These are phyloP conservation scores for Julus scandinavius DNA, from an alignment of 2,888 invertebrate species.

Conservation along the genomic window DNA sequence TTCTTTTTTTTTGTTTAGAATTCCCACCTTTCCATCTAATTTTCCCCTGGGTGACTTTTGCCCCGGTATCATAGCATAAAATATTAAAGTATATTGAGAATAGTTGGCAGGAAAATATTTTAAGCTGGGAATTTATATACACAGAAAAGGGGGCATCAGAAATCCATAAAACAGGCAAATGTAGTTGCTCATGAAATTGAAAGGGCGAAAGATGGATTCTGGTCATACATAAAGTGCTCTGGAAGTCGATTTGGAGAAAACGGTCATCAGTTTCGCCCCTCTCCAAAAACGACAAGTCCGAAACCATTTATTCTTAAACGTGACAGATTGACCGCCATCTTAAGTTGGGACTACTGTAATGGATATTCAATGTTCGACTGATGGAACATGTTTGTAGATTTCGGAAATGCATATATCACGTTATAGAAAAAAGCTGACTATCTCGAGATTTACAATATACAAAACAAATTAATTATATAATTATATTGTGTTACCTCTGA, in stretches of 20 bases:
- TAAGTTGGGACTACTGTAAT: background rate
- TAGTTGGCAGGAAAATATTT: too few species aligned
- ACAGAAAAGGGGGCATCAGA: background rate
- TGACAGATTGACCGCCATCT: background rate
- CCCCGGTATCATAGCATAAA: too few species aligned
- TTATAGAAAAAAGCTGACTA: too few species aligned
- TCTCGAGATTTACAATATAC: too few species aligned
- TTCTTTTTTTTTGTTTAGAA: too few species aligned
- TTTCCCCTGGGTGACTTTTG: too few species aligned
- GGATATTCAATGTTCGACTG: background rate
- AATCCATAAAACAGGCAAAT: conserved; percentile 27
- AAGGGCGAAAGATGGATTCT: background rate
- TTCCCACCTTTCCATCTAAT: too few species aligned
- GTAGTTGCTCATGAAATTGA: background rate
- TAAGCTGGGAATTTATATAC: too few species aligned
- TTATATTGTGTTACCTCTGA: too few species aligned
- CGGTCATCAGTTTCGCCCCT: background rate
- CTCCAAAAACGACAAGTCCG: background rate
- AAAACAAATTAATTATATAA: too few species aligned
- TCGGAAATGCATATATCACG: too few species aligned
- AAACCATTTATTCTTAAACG: background rate
- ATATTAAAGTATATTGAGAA: too few species aligned
- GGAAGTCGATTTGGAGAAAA: background rate
- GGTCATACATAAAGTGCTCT: background rate
- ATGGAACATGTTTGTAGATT: background rate